Base-by-base conservation (phyloP, 2,113 vertebrate genomes). In the Amia ocellicauda region DNA sequence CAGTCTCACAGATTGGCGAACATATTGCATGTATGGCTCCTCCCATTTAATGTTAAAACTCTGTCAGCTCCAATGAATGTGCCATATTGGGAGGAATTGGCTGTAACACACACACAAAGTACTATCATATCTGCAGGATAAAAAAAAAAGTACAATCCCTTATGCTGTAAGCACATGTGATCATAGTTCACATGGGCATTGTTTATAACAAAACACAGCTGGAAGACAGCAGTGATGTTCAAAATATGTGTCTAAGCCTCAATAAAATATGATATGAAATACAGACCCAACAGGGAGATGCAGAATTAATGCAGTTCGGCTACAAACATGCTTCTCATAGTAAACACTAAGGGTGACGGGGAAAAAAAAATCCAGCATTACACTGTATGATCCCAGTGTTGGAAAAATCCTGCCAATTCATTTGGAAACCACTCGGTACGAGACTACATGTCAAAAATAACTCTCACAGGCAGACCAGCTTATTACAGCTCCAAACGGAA, bases 141-240 rank as follows among this genome's bases (percentile, higher is more conserved):
- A n/a, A n/a, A n/a, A n/a, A n/a, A n/a, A n/a, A n/a, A 60, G 29
- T 4, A 28, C 23, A 29, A 54, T 51, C 7, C 16, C 14, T 63
- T 43, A 36, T 67, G 71, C 80, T 78, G 17, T 16, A 61, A 69
- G 55, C 20, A 8, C 63, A 62, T 68, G 69, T 10, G 69, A 65
- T 72, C 73, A 28, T 47, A 72, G 57, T 75, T 77, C 69, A 69
- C 3, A 63, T 67, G 81, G 80, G 70, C 72, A 67, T 74, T 67
- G 70, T 80, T 80, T 74, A 78, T 66, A 71, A 50, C 78, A 71
- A 76, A 78, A 56, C 54, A 54, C 76, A 42, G 19, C 17, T 29
- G 23, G 31, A 49, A 58, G 64, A 29, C 43, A 36, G 20, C 29
- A 49, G 16, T 40, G 58, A 56, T 14, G 9, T n/a, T 42, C 20